Percentiles rank a stretch among this genome's conserved stretches.
Evolutionary conservation across 2,888 invertebrate genomes (phyloP).

Genomic region (Pachliopta kotzebuea): DNA sequence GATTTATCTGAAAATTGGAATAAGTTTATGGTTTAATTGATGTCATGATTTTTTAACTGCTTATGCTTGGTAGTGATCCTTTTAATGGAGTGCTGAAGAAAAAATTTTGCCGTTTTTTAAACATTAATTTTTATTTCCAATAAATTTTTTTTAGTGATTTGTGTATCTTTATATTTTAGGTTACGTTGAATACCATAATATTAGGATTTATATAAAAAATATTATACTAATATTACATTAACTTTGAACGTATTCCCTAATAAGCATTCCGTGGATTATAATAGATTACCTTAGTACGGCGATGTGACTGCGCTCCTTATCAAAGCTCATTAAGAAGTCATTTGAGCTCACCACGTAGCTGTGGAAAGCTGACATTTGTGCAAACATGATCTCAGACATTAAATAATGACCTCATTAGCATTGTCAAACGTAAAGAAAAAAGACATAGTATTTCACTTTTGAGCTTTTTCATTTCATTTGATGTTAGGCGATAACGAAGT

Average conservation of each 20-base stretch:
- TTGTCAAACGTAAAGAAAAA: neutral
- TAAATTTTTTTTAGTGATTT: too few species aligned
- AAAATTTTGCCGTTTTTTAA: too few species aligned
- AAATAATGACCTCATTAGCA: slow-evolving; percentile 2
- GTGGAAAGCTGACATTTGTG: slow-evolving; percentile 1
- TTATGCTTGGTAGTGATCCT: too few species aligned
- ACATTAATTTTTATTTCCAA: too few species aligned
- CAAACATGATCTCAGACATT: neutral
- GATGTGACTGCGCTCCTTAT: slow-evolving; percentile 22
- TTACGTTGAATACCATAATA: too few species aligned
- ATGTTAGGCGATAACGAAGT: neutral
- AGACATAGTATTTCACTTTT: neutral
- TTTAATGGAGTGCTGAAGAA: too few species aligned
- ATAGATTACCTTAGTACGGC: slow-evolving; percentile 15
- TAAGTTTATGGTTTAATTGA: too few species aligned
- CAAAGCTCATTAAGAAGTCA: slow-evolving; percentile 28
- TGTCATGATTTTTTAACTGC: too few species aligned
- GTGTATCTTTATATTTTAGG: too few species aligned
- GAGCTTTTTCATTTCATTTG: neutral
- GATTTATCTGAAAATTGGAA: too few species aligned
- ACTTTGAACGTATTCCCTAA: neutral
- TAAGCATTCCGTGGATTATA: slow-evolving; percentile 4
- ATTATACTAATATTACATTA: neutral
- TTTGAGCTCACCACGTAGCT: slow-evolving; percentile 23
- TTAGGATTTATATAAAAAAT: too few species aligned